A percentile compares a stretch with the other conserved stretches of the same genome.
These are phyloP conservation scores for Microplitis demolitor DNA, from an alignment of 1,140 invertebrate species.

Conservation along the genomic window DNA sequence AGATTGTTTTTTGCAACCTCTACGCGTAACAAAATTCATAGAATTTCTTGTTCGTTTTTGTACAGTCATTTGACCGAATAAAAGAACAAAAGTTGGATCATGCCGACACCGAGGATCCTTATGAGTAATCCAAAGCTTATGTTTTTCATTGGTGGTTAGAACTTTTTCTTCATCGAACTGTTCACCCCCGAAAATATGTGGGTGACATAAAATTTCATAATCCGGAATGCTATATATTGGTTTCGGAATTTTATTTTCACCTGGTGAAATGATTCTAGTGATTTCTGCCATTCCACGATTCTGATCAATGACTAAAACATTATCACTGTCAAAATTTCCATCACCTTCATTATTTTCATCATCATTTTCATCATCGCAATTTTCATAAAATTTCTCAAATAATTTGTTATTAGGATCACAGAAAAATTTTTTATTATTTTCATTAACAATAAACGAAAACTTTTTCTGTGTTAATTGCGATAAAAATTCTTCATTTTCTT, in stretches of 20 bases:
- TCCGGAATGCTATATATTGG: not conserved
- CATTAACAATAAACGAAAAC: not conserved
- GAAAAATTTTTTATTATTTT: not conserved
- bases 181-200: conserved; percentile 1
- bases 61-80: too few species aligned
- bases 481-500: not conserved
- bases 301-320: too few species aligned
- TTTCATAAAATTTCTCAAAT: not conserved
- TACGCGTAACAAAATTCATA: not conserved
- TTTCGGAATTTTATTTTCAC: not conserved
- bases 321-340: not conserved
- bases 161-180: not conserved
- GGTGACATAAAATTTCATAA: conserved; percentile 8
- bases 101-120: not conserved
- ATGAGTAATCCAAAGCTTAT: not conserved
- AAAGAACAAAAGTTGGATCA: too few species aligned
- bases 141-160: not conserved
- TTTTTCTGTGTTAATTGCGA: not conserved
- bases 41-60: not conserved
- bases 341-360: not conserved
- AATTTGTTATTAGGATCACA: not conserved
- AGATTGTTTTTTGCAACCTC: not conserved
- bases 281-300: too few species aligned
- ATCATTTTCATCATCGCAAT: not conserved
- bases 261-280: too few species aligned